Conservation (phyloP, 35 echinoderm and acorn worm genomes). For the Anneissia japonica region DNA sequence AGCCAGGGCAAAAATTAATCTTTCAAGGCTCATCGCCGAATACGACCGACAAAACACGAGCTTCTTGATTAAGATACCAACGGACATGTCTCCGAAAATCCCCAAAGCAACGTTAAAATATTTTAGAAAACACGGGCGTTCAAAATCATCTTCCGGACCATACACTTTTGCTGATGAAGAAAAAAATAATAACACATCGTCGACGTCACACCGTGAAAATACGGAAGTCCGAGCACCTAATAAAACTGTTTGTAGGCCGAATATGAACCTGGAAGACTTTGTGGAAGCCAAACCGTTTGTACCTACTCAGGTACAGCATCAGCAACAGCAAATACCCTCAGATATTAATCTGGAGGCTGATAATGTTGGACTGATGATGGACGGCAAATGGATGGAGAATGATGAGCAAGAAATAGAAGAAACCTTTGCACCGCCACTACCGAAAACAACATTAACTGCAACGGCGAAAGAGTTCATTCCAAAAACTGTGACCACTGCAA, state of each 20-base stretch:
- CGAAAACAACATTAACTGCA: not conserved
- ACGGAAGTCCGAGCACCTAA: not conserved
- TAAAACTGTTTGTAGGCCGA: not conserved
- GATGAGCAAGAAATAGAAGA: too few species aligned
- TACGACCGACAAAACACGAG: not conserved
- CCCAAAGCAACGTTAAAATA: not conserved
- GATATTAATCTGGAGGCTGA: too few species aligned
- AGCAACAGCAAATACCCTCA: too few species aligned
- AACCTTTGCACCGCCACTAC: not conserved
- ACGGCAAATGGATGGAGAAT: not conserved
- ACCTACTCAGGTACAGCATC: not conserved
- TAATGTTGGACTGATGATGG: not conserved
- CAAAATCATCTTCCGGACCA: not conserved
- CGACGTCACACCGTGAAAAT: too few species aligned
- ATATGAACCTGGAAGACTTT: not conserved
- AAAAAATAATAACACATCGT: too few species aligned
- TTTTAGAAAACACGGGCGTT: not conserved
- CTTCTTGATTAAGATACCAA: not conserved
- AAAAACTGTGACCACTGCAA: not conserved
- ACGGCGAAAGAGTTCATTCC: not conserved
- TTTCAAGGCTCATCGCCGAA: not conserved
- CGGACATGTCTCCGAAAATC: not conserved
- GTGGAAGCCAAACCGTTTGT: not conserved
- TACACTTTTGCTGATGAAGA: not conserved
- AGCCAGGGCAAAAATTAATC: not conserved